Percentiles rank a stretch among this genome's conserved stretches.
Evolutionary conservation across 1,140 invertebrate species (phyloP).

Genomic region (Drosophila subobscura): DNA sequence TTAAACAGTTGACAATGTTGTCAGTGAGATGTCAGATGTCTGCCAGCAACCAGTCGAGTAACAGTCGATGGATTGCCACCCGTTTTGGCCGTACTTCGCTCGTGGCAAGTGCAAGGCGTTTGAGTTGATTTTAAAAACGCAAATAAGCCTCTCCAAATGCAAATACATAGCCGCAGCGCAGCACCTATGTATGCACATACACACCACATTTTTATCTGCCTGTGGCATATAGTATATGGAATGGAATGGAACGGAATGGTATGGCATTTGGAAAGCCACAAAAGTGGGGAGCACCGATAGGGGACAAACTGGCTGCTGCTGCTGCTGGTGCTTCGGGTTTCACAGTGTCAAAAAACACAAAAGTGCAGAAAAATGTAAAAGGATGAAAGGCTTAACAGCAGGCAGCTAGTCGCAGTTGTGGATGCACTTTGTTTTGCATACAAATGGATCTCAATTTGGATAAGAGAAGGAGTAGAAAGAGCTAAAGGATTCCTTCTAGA

Average conservation of each 20-base stretch:
- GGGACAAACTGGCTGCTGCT: constrained; percentile 2
- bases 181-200: constrained; percentile 27
- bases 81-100: constrained; percentile 32
- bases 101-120: constrained; percentile 67
- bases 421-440: not conserved
- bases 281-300: constrained; percentile 8
- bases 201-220: not conserved
- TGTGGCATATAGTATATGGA: not conserved
- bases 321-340: constrained; percentile 38
- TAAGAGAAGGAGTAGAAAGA: not conserved
- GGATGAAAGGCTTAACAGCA: constrained; percentile 21
- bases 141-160: constrained; percentile 59
- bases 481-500: not conserved
- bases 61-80: constrained; percentile 10
- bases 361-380: constrained; percentile 24
- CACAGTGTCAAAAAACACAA: constrained; percentile 46
- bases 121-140: constrained; percentile 57
- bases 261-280: constrained; percentile 58
- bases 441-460: too few species aligned
- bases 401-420: constrained; percentile 2
- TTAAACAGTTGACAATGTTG: constrained; percentile 76
- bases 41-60: constrained; percentile 6
- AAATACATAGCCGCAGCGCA: constrained; percentile 27
- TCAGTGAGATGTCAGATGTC: constrained; percentile 38
- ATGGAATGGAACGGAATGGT: constrained; percentile 15